Evolutionary conservation across 2,113 vertebrate genomes (phyloP).

Genomic region (Seriola quinqueradiata): DNA sequence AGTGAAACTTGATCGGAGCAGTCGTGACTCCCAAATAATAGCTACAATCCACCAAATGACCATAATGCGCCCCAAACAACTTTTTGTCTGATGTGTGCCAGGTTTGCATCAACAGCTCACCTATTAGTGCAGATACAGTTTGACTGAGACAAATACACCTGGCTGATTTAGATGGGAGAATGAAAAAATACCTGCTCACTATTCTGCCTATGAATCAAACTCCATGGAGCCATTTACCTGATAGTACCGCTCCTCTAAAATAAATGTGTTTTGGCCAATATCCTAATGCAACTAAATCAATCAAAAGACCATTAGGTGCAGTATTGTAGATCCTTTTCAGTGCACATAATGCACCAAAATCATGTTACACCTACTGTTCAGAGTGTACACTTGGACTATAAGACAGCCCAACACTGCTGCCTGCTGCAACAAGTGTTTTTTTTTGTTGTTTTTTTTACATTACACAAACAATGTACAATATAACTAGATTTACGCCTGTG

Average conservation of each 20-base stretch:
- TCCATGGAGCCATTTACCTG: not conserved
- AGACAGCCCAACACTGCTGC: not conserved
- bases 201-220: not conserved
- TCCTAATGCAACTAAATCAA: conserved; percentile 14
- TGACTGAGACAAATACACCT: not conserved
- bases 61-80: not conserved
- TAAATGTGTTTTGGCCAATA: conserved; percentile 8
- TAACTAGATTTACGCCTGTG: not conserved
- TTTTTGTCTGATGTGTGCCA: not conserved
- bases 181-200: not conserved
- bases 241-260: not conserved
- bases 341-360: conserved; percentile 20
- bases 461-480: not conserved
- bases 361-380: not conserved
- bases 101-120: not conserved
- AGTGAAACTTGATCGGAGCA: conserved; percentile 15
- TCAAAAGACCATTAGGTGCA: conserved; percentile 20
- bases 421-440: not conserved
- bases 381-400: not conserved
- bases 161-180: not conserved
- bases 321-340: not conserved
- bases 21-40: not conserved
- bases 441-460: not conserved
- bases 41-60: not conserved
- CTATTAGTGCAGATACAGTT: not conserved